Percentiles rank a stretch among this genome's conserved stretches.
Conservation (phyloP, 2,888 invertebrate species). For the Tuta absoluta region DNA sequence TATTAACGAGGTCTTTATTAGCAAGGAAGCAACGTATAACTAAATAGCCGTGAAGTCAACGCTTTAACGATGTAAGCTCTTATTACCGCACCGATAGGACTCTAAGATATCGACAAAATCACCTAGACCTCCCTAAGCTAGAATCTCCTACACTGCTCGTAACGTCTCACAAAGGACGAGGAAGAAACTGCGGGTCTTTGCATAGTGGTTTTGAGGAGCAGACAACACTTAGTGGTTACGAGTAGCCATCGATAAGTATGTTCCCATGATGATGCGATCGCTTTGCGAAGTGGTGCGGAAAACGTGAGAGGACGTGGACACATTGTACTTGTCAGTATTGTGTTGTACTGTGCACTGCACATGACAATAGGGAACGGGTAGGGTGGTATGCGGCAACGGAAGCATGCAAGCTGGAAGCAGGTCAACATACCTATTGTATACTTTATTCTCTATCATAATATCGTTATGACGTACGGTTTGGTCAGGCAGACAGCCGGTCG, state of each 20-base stretch:
- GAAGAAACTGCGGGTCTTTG: conserved; percentile 27
- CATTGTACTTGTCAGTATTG: conserved; percentile 5
- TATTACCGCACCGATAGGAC: conserved; percentile 13
- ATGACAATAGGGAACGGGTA: neutral
- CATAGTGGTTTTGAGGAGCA: conserved; percentile 29
- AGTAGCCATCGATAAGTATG: conserved; percentile 32
- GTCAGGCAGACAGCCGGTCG: no score
- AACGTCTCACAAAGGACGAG: conserved; percentile 1
- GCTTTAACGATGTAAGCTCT: conserved; percentile 1
- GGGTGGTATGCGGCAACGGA: neutral
- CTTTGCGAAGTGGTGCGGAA: conserved; percentile 40
- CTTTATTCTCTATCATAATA: neutral
- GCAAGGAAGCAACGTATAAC: neutral
- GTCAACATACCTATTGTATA: neutral
- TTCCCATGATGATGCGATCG: conserved; percentile 34
- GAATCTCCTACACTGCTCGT: neutral
- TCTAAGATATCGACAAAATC: conserved; percentile 15
- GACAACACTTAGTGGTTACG: conserved; percentile 35
- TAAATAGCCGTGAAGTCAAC: conserved; percentile 16
- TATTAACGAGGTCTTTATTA: conserved; percentile 3
- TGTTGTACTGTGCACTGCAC: neutral
- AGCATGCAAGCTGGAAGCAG: conserved; percentile 1
- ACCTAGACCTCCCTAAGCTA: conserved; percentile 18
- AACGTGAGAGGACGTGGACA: conserved; percentile 36
- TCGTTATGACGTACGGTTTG: no score